Evolutionary conservation across 2,888 invertebrate species (phyloP), one percentile per base, ranked within the genome.

Genomic region (Pemphredon lugubris): DNA sequence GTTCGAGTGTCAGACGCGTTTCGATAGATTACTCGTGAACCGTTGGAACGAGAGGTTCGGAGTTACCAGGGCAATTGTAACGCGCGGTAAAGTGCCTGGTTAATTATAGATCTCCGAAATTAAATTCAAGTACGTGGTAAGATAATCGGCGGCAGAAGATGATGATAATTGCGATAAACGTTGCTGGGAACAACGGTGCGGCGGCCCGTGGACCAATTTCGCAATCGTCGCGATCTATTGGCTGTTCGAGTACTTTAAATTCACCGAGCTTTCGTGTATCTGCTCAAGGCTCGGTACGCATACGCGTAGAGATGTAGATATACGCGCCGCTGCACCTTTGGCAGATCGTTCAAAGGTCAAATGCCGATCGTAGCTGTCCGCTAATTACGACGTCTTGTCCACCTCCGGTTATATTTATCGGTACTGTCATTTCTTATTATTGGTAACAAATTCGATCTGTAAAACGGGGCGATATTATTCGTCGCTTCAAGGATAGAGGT

Each of bases 321-420:
- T 42, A 42, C 26, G 42, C 13, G 37, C 21, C 5, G 26, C 11
- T 18, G 40, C 26, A 55, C 42, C 34, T 71, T 75, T 69, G 75
- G 75, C 75, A 69, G 51, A 69, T 54, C 73, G 69, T 65, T 65
- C 65, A 69, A 73, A 75, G 75, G 73, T 73, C 67, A 65, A 64
- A 65, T 73, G 64, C 75, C 75, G 60, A 69, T 69, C 75, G 50
- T 69, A 50, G 50, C 59, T 48, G 55, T 14, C 67, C 37, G 60
- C 55, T 70, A 70, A 68, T 68, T 68, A 60, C 67, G 40, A 45
- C 55, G 37, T 42, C 60, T 55, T 60, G 54, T 59, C 59, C 58
- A 47, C 40, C 34, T 30, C 37, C 18, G 42, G 40, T 58, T 70
- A 70, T 70, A 70, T 70, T 70, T 70, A 60, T 60, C 45, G 44